Percentiles rank a stretch among this genome's conserved stretches.
These are phyloP conservation scores for Chaunax sp. DNA, from an alignment of 2,797 vertebrate genomes.

Conservation along the genomic window DNA sequence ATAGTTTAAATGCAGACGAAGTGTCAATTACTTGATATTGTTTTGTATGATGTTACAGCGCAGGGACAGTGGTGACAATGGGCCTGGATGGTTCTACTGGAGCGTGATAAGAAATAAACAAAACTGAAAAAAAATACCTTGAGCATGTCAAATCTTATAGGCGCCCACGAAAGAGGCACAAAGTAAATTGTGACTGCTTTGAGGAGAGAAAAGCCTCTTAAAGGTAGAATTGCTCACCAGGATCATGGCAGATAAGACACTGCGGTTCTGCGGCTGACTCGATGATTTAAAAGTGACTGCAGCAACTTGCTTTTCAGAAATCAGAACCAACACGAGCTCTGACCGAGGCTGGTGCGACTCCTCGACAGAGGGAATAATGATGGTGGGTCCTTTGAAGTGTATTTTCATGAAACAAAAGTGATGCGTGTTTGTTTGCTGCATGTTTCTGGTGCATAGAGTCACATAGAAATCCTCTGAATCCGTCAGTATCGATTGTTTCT, in stretches of 20 bases:
- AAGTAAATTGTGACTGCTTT: conserved; percentile 59
- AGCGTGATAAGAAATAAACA: conserved; percentile 42
- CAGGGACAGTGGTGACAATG: conserved; percentile 18
- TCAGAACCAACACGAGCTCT: conserved; percentile 49
- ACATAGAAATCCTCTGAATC: conserved; percentile 1
- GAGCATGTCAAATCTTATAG: conserved; percentile 63
- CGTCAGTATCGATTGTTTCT: background rate
- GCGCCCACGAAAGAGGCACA: conserved; percentile 48
- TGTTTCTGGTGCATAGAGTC: background rate
- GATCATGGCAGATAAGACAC: conserved; percentile 68
- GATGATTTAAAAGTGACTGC: conserved; percentile 70
- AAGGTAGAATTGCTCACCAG: conserved; percentile 63
- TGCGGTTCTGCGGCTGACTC: conserved; percentile 46
- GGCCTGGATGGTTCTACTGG: conserved; percentile 17
- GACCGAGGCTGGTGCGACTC: conserved; percentile 56
- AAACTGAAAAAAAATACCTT: conserved; percentile 9
- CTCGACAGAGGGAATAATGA: conserved; percentile 35
- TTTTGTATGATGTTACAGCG: conserved; percentile 3
- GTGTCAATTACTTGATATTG: conserved; percentile 41
- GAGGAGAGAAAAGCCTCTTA: conserved; percentile 70
- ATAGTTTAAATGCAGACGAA: conserved; percentile 39
- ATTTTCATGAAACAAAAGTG: conserved; percentile 31
- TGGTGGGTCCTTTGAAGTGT: background rate
- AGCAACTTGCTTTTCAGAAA: conserved; percentile 62
- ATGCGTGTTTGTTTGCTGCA: conserved; percentile 29